A percentile compares a stretch with the other conserved stretches of the same genome.
These are phyloP conservation scores for Candoia aspera DNA, from an alignment of 2,113 vertebrate species.

Conservation along the genomic window DNA sequence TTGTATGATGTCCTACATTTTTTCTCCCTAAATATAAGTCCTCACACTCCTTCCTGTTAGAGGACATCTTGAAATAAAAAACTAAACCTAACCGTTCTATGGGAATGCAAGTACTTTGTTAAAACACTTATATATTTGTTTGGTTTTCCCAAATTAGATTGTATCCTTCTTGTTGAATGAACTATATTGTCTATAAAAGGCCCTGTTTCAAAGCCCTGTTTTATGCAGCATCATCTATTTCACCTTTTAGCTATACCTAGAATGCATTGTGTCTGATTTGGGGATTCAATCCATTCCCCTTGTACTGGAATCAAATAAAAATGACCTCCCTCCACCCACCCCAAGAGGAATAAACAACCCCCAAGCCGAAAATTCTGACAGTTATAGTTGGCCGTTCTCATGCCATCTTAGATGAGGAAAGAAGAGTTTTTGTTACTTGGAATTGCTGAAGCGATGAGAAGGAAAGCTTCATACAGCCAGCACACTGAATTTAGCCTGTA, in stretches of 20 bases:
- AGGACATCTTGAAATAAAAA: neutral
- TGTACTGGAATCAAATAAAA: neutral
- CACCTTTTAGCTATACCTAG: neutral
- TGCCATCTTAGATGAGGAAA: neutral
- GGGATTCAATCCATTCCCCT: neutral
- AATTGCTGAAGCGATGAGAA: neutral
- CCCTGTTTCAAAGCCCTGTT: neutral
- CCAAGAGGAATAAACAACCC: neutral
- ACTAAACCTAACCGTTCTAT: neutral
- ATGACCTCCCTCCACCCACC: neutral
- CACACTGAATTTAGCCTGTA: neutral
- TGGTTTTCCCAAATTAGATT: neutral
- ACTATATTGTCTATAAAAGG: neutral
- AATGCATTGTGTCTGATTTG: neutral
- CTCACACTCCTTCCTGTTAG: neutral
- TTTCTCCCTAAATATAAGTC: neutral
- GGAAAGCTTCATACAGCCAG: neutral
- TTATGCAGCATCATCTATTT: neutral
- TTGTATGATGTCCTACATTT: neutral
- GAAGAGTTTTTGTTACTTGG: neutral
- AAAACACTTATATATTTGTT: neutral
- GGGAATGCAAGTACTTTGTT: neutral
- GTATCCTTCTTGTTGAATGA: neutral
- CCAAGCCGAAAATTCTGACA: neutral
- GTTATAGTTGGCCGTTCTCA: neutral